These are phyloP conservation scores for Trichogramma dendrolimi DNA, from an alignment of 2,888 invertebrate genomes.

Conservation along the genomic window DNA sequence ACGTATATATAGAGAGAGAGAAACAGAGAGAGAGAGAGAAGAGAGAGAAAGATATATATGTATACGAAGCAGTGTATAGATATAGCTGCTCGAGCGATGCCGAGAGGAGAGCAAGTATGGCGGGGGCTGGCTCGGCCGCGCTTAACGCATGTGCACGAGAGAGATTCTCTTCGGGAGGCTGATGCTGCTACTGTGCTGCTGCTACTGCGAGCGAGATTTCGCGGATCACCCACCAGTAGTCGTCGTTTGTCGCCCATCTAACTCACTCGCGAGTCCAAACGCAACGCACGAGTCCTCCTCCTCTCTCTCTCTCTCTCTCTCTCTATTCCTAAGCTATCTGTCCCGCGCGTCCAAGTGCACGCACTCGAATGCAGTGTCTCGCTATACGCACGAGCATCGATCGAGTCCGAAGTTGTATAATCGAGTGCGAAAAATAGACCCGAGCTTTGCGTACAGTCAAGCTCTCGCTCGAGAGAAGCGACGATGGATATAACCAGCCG, in stretches of 20 bases:
- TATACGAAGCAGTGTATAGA: background rate
- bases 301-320: background rate
- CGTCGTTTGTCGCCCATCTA: constrained; percentile 34
- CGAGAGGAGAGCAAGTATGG: constrained; percentile 25
- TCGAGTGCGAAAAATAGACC: too few relatives aligned
- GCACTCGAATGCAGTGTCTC: too few relatives aligned
- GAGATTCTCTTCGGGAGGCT: constrained; percentile 50
- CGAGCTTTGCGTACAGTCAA: too few relatives aligned
- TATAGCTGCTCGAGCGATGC: constrained; percentile 30
- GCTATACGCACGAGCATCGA: too few relatives aligned
- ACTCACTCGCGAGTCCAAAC: too few relatives aligned
- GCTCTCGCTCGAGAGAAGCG: background rate
- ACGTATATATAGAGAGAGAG: constrained; percentile 31
- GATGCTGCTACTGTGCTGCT: constrained; percentile 38
- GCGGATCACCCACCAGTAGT: constrained; percentile 42
- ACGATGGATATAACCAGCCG: too few relatives aligned
- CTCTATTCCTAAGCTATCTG: too few relatives aligned
- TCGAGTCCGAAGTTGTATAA: too few relatives aligned
- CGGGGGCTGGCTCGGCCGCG: constrained; percentile 37
- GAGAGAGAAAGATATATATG: constrained; percentile 2
- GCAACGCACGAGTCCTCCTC: background rate
- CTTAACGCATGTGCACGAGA: constrained; percentile 52
- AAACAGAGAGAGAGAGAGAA: constrained; percentile 27
- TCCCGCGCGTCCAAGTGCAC: too few relatives aligned
- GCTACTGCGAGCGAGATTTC: constrained; percentile 49